Base-by-base conservation (phyloP, 2,888 invertebrate genomes). In the Spialia ferax region DNA sequence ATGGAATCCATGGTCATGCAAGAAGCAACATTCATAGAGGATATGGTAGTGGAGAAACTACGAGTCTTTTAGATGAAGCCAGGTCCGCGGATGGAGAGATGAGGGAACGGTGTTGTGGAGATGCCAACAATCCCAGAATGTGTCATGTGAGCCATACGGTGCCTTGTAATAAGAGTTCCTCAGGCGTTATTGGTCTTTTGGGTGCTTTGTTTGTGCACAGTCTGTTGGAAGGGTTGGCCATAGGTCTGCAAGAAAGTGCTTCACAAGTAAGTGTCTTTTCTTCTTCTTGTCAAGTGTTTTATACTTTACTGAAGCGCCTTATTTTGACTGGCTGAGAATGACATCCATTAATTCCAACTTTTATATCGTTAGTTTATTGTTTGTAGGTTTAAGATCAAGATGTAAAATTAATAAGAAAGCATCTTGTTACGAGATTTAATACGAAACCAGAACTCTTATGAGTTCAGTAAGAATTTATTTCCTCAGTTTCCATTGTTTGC, bases 141-240 rank as follows among this genome's bases (percentile, higher is more conserved):
- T 96, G 96, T 71, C 96, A 96, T 74, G 95, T 96, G 0, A 95
- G 94, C 63, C 96, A 96, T 74, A 93, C 94, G 2, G 95, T 95
- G 73, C 96, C 96, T 0, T 96, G 96, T 71, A 91, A 89, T 13
- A 94, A 94, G 73, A 94, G 95, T 50, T 94, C 95, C 35, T 95
- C 96, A 0, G 95, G 96, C 0, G 94, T 95, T 8, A 79, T 96
- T 11, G 97, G 97, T 0, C 86, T 97, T 59, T 88, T 97, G 20
- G 90, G 96, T 29, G 97, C 97, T 0, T 84, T 98, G 62, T 96
- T 97, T 0, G 94, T 97, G 70, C 98, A 98, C 77, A 96, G 97
- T 18, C 85, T 97, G 13, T 88, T 97, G 71, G 97, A 98, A 82
- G 98, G 98, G 1, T 82, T 97, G 62, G 97, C 97, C 0, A 96